phyloP scores from a whole-genome alignment of 2,888 invertebrate species.

The Apodemia zela region DNA sequence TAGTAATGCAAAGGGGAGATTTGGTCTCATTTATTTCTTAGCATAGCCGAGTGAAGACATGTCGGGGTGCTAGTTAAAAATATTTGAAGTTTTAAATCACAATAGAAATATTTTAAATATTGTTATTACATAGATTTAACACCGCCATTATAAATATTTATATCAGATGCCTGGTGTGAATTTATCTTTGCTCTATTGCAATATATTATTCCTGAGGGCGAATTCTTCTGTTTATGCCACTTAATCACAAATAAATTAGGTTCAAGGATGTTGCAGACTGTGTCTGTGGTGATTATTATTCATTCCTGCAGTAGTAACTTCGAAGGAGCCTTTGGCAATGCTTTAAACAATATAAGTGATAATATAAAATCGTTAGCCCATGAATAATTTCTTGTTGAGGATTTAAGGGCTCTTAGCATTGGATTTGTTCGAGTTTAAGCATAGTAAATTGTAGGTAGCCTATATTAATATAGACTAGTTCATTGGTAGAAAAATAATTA shows the following conservation, averaged over 20 bases:
- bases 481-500: no score
- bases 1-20: no score
- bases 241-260: constrained; percentile 38
- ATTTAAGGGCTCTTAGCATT: not conserved
- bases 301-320: constrained; percentile 28
- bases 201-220: not conserved
- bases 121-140: not conserved
- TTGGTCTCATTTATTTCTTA: no score
- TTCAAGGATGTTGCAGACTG: constrained; percentile 32
- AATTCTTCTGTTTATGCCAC: constrained; percentile 24
- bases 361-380: constrained; percentile 28
- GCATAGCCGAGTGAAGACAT: no score
- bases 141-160: constrained; percentile 5
- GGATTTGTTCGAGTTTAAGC: no score
- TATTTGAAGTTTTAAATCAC: no score
- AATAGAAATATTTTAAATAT: not conserved
- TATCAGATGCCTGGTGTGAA: constrained; percentile 6
- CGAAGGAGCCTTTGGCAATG: constrained; percentile 24
- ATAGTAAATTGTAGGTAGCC: no score
- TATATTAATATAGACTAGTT: no score
- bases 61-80: no score
- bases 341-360: constrained; percentile 28
- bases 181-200: not conserved
- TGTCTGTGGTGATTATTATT: constrained; percentile 26
- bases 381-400: not conserved